Percentiles rank a stretch among this genome's conserved stretches.
phyloP scores from a whole-genome alignment of 2,888 invertebrate species.

The Heliconius aoede region DNA sequence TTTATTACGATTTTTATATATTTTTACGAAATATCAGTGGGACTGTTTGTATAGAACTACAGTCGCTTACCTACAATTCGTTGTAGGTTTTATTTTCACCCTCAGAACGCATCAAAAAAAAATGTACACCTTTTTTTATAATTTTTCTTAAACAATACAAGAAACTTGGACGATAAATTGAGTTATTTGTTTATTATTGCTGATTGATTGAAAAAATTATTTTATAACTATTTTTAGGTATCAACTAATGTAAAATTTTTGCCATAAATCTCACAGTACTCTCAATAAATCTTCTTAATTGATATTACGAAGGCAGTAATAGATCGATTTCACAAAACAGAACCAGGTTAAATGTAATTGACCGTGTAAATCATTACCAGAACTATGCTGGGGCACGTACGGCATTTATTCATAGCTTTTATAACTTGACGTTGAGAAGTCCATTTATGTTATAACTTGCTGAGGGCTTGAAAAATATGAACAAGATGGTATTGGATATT shows the following conservation, averaged over 20 bases:
- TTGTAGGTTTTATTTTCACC: neutral
- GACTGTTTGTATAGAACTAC: neutral
- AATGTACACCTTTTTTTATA: no score
- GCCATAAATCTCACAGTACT: neutral
- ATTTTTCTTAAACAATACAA: neutral
- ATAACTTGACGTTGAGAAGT: conserved; percentile 21
- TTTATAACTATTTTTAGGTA: neutral
- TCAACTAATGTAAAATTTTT: neutral
- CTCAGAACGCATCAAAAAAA: no score
- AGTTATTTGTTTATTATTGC: neutral
- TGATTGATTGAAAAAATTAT: no score
- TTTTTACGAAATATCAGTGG: neutral
- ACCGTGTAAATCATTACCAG: conserved; percentile 41
- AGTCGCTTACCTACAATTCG: neutral
- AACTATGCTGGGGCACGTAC: conserved; percentile 44
- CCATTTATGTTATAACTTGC: conserved; percentile 4
- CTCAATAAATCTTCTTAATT: conserved; percentile 13
- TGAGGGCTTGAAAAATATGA: neutral
- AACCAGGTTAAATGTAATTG: conserved; percentile 40
- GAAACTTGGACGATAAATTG: neutral
- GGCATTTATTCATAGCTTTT: conserved; percentile 23
- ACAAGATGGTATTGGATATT: neutral
- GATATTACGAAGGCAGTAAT: conserved; percentile 5
- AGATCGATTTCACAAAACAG: conserved; percentile 31
- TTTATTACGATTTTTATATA: neutral